Conservation (phyloP, 2,888 invertebrate genomes). For the Resseliella maxima region DNA sequence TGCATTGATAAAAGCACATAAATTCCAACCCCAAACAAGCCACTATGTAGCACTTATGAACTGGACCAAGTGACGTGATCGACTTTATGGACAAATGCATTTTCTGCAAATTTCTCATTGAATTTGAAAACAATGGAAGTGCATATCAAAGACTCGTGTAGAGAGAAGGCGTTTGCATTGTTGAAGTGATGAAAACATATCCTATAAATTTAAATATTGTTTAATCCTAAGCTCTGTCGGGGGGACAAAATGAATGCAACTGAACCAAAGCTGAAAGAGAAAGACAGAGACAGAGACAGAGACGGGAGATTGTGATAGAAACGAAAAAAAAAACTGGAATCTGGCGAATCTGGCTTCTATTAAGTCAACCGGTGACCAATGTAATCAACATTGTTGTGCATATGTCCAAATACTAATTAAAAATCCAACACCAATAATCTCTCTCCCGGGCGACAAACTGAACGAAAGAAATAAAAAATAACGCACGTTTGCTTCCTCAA, state of each 20-base stretch:
- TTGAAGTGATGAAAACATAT: conserved; percentile 36
- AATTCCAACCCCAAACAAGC: conserved; percentile 21
- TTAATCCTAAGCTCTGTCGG: conserved; percentile 32
- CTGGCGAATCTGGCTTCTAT: conserved; percentile 37
- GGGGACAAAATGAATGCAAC: neutral
- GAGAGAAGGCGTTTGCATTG: conserved; percentile 22
- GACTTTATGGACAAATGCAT: conserved; percentile 31
- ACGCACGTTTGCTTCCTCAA: neutral
- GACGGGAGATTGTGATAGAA: too few species aligned
- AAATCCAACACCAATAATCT: conserved; percentile 55
- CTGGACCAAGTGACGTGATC: neutral
- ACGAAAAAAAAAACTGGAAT: neutral
- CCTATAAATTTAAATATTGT: conserved; percentile 53
- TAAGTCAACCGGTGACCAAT: conserved; percentile 51
- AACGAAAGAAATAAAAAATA: neutral
- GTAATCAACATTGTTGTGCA: conserved; percentile 51
- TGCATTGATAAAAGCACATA: conserved; percentile 33
- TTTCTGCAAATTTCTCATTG: neutral
- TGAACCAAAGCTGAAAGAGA: neutral
- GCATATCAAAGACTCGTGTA: neutral
- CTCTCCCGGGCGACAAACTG: neutral
- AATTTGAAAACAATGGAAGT: conserved; percentile 32
- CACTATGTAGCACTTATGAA: conserved; percentile 22
- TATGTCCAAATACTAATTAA: conserved; percentile 53
- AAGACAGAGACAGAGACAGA: too few species aligned